These are phyloP conservation scores for Bacillus rossius DNA, from an alignment of 1,140 invertebrate genomes.

Conservation along the genomic window DNA sequence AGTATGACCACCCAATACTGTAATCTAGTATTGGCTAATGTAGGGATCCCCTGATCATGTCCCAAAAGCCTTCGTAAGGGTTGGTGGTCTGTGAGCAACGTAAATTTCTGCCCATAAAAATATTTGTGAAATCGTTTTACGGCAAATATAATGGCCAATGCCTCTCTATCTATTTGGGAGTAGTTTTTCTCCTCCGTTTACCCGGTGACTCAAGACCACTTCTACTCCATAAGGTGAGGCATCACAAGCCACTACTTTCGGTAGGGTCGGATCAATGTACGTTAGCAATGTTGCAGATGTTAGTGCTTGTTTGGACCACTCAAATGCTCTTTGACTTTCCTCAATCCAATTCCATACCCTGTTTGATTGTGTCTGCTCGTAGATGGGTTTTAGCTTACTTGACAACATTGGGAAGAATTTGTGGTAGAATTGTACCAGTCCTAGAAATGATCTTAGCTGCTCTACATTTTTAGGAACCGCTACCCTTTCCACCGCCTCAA, in stretches of 20 bases:
- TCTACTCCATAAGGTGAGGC: conserved; percentile 34
- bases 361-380: too few relatives aligned
- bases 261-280: conserved; percentile 28
- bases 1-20: too few relatives aligned
- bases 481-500: conserved; percentile 36
- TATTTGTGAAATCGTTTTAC: conserved; percentile 43
- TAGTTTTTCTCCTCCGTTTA: conserved; percentile 36
- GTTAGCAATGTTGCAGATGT: conserved; percentile 19
- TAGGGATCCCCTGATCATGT: too few relatives aligned
- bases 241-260: conserved; percentile 31
- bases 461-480: conserved; percentile 30
- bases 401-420: conserved; percentile 32
- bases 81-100: too few relatives aligned
- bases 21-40: too few relatives aligned
- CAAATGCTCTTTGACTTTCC: conserved; percentile 27
- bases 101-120: conserved; percentile 39
- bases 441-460: conserved; percentile 35
- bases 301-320: conserved; percentile 21
- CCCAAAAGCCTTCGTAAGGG: too few relatives aligned
- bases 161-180: too few relatives aligned
- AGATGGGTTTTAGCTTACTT: neutral
- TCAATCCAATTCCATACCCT: conserved; percentile 29
- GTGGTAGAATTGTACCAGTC: conserved; percentile 34
- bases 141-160: conserved; percentile 41
- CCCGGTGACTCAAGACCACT: conserved; percentile 33